Conservation (phyloP, 2,113 vertebrate species). For the Tricholaema leucomelas region DNA sequence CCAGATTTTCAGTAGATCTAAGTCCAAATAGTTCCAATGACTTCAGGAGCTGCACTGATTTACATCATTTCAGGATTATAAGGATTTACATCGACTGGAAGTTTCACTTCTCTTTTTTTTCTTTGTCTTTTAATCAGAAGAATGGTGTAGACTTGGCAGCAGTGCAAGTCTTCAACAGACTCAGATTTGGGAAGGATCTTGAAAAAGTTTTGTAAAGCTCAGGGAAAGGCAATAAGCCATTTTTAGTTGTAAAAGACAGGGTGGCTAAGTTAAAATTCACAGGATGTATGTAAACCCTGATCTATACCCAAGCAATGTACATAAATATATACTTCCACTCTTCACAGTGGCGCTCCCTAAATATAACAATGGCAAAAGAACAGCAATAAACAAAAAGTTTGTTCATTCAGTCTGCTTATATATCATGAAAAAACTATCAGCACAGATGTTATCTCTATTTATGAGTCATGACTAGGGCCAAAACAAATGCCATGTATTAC, state of each 20-base stretch:
- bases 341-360: conserved; percentile 10
- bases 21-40: conserved; percentile 37
- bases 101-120: neutral
- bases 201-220: conserved; percentile 16
- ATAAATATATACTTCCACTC: neutral
- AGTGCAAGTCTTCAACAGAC: neutral
- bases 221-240: neutral
- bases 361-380: conserved; percentile 49
- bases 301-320: neutral
- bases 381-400: conserved; percentile 26
- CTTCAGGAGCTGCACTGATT: conserved; percentile 23
- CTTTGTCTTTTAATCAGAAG: conserved; percentile 35
- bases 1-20: conserved; percentile 56
- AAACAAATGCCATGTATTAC: conserved; percentile 46
- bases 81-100: conserved; percentile 32
- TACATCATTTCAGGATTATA: conserved; percentile 52
- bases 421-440: conserved; percentile 34
- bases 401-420: conserved; percentile 6
- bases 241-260: neutral
- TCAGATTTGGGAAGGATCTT: neutral
- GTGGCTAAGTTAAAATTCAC: conserved; percentile 21
- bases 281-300: neutral
- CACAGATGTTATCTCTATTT: conserved; percentile 48
- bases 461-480: conserved; percentile 8
- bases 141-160: conserved; percentile 32